Percentiles rank a stretch among this genome's conserved stretches.
Evolutionary conservation across 2,113 vertebrate genomes (phyloP).

Genomic region (Talpa occidentalis): DNA sequence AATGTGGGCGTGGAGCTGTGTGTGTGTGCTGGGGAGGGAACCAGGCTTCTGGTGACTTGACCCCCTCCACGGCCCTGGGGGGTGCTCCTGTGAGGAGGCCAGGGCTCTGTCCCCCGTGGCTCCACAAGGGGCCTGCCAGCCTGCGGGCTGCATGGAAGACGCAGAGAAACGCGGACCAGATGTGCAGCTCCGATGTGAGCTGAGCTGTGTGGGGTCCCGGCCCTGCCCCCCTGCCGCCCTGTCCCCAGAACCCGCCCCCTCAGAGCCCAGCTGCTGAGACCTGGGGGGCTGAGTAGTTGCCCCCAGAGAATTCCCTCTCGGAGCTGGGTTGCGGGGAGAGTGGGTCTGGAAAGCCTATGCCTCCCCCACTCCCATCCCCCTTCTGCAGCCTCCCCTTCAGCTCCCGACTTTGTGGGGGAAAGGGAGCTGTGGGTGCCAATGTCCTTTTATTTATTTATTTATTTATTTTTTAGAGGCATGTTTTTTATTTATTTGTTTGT

Average conservation of each 20-base stretch:
- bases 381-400: neutral
- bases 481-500: too few species aligned
- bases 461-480: too few species aligned
- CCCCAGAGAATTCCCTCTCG: neutral
- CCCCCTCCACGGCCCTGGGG: too few species aligned
- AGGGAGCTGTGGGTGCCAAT: neutral
- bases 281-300: neutral
- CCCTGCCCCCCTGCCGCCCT: neutral
- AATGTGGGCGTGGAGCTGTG: too few species aligned
- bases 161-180: constrained; percentile 81
- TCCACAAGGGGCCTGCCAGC: too few species aligned
- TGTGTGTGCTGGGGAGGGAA: too few species aligned
- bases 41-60: too few species aligned
- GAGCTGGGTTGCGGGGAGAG: neutral
- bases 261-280: neutral
- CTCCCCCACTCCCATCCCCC: neutral
- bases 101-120: too few species aligned
- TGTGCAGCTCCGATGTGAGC: constrained; percentile 61
- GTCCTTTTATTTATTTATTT: too few species aligned
- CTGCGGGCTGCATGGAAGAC: neutral
- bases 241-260: neutral
- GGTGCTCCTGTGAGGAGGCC: too few species aligned
- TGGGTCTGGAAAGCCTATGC: neutral
- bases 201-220: constrained; percentile 51
- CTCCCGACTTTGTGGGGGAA: neutral